Conservation (phyloP, 2,888 invertebrate genomes). For the Ecdyonurus torrentis region DNA sequence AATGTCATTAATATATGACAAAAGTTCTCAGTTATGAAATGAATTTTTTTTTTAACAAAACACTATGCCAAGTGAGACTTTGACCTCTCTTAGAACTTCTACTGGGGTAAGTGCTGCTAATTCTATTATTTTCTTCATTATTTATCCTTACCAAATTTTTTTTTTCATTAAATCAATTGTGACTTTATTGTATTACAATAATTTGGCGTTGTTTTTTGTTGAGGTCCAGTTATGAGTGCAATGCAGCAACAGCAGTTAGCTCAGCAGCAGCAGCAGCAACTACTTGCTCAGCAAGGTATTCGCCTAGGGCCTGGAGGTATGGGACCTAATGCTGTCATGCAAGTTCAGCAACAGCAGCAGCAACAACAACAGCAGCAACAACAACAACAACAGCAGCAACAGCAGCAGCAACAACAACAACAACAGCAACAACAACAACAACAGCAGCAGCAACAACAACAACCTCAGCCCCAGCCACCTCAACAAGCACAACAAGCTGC, state of each 20-base stretch:
- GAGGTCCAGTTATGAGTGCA: background rate
- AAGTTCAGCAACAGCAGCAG: slow-evolving; percentile 11
- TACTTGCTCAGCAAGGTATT: slow-evolving; percentile 9
- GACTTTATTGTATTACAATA: no score
- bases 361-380: slow-evolving; percentile 16
- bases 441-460: slow-evolving; percentile 24
- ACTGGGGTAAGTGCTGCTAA: no score
- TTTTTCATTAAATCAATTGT: no score
- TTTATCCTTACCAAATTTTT: no score
- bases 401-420: slow-evolving; percentile 21
- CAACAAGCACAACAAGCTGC: slow-evolving; percentile 25
- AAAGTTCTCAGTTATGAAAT: no score
- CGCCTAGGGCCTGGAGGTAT: background rate
- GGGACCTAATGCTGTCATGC: slow-evolving; percentile 4
- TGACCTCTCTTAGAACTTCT: no score
- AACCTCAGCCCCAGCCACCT: slow-evolving; percentile 23
- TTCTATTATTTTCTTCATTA: no score
- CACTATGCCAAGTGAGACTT: no score
- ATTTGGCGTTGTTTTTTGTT: no score
- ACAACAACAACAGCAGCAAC: slow-evolving; percentile 19
- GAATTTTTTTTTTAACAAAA: no score
- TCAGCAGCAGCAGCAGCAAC: slow-evolving; percentile 12
- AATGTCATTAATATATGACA: no score
- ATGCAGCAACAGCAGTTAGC: slow-evolving; percentile 10
- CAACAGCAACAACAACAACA: slow-evolving; percentile 23